Conservation (phyloP, 2,797 vertebrate species). For the Myiothlypis coronata region DNA sequence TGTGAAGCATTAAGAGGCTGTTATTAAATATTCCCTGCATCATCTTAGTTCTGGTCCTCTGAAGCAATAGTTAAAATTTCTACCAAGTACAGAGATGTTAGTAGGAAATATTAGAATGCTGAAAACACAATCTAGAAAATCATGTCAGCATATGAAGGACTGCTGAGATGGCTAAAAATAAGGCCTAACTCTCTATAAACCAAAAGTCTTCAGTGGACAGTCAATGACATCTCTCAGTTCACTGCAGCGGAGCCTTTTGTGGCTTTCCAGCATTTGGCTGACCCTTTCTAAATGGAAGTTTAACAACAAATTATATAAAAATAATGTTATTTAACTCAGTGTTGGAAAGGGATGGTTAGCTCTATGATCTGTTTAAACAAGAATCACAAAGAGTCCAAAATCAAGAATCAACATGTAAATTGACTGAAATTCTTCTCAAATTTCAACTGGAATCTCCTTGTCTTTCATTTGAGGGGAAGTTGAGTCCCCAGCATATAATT, state of each 20-base stretch:
- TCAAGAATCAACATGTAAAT: not conserved
- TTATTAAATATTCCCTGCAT: not conserved
- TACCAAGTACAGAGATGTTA: not conserved
- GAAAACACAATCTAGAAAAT: not conserved
- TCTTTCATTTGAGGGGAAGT: not conserved
- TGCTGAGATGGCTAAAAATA: not conserved
- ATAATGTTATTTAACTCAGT: not conserved
- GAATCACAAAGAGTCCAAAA: not conserved
- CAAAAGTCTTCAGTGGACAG: not conserved
- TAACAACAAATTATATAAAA: not conserved
- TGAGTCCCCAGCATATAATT: not conserved
- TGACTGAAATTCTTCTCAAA: not conserved
- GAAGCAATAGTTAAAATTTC: not conserved
- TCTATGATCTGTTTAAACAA: not conserved
- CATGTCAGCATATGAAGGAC: not conserved
- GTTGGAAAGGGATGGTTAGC: not conserved
- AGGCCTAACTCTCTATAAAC: not conserved
- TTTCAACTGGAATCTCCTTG: not conserved
- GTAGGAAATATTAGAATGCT: not conserved
- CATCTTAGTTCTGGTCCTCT: not conserved
- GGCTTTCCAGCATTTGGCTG: not conserved
- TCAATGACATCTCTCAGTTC: not conserved
- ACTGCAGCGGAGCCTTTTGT: not conserved
- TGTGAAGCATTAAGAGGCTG: not conserved
- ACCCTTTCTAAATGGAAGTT: not conserved